These are phyloP conservation scores for Urocitellus parryii DNA, from an alignment of 2,113 vertebrate species.

Conservation along the genomic window DNA sequence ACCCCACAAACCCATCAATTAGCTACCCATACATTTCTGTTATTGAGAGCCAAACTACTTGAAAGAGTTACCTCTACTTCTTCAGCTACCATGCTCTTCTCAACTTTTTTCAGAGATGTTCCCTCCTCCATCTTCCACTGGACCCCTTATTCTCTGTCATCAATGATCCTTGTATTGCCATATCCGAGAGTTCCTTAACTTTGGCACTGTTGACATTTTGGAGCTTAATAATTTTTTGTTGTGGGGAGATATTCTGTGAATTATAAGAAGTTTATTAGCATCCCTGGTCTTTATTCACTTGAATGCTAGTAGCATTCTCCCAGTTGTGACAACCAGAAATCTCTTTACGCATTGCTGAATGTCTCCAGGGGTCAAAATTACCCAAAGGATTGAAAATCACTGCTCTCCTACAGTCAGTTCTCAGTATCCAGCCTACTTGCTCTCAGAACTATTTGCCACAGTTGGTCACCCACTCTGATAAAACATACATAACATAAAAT, in stretches of 20 bases:
- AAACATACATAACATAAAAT: background rate
- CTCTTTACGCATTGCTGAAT: background rate
- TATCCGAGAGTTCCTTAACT: background rate
- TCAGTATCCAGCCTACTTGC: background rate
- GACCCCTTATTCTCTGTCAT: background rate
- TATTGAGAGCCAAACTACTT: background rate
- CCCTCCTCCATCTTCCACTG: background rate
- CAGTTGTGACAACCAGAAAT: background rate
- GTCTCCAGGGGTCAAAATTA: background rate
- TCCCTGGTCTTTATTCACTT: background rate
- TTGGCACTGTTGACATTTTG: background rate
- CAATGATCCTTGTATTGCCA: background rate
- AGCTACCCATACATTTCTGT: background rate
- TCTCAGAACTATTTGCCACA: background rate
- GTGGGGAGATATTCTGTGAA: background rate
- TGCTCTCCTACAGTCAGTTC: background rate
- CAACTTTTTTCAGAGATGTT: background rate
- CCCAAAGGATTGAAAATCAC: background rate
- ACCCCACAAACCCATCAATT: background rate
- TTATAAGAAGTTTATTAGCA: background rate
- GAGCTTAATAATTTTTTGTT: background rate
- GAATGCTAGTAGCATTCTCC: background rate
- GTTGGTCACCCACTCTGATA: background rate
- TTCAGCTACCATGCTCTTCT: background rate
- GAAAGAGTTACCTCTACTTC: background rate